Evolutionary conservation across 2,888 invertebrate species (phyloP), one percentile per base, ranked within the genome.

Genomic region (Gonocerus acuteangulatus): DNA sequence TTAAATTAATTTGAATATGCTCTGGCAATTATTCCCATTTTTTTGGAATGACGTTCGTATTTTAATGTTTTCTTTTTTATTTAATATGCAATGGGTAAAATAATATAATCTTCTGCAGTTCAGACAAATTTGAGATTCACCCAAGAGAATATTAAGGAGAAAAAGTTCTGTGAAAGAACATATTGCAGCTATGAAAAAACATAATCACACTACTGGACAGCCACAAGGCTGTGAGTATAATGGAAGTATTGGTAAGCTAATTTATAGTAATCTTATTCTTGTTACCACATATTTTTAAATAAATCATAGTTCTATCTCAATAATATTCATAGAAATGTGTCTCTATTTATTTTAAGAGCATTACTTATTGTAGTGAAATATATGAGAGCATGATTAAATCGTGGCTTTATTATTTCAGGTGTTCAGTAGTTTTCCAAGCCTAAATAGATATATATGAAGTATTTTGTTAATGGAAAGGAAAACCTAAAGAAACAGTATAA

Each of bases 121-220:
- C 32, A 9, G 15, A 36, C 51, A 7, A 34, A 51, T 32, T 51
- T 16, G 32, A 16, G 2, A 51, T n/a, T n/a, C 34, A 51, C 32
- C 34, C 9, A 19, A 36, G 34, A 13, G 18, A 19, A 16, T 51
- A n/a, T 18, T 4, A 51, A 34, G 34, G 18, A 51, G 18, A 36
- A 34, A 34, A 51, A 27, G 27, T 51, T 54, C 39, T 42, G 34
- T 39, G 36, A 54, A 21, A 54, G 42, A 27, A 54, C 42, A 58
- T 42, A 39, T 44, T 44, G 56, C 58, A 48, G 42, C 21, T 32
- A 58, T 58, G 58, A 44, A 47, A 58, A 58, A 47, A 45, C 58
- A 58, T 27, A 45, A 47, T 21, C 47, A 32, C 18, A 15, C 58
- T 21, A 23, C 19, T 9, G n/a, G 32, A 11, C 58, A 32, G 58